phyloP scores from a whole-genome alignment of 1,140 invertebrate species.

The Temnothorax longispinosus region DNA sequence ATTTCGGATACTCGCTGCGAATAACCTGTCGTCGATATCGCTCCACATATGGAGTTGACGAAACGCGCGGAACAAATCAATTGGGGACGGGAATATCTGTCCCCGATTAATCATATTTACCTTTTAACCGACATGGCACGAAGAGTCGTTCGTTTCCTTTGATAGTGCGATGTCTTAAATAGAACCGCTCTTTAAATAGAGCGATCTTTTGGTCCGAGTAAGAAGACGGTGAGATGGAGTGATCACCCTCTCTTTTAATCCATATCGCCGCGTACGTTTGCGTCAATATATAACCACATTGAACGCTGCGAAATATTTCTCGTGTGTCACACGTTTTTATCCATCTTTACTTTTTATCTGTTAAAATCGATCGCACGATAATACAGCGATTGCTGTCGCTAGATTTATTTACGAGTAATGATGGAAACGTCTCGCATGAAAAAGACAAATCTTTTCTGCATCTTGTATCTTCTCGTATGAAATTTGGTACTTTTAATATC shows the following conservation, averaged over 20 bases:
- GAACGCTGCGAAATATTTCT: conserved; percentile 6
- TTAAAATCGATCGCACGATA: neutral
- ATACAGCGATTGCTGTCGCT: neutral
- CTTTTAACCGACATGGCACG: conserved; percentile 67
- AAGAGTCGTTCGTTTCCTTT: conserved; percentile 13
- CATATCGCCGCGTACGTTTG: neutral
- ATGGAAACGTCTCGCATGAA: neutral
- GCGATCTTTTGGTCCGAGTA: neutral
- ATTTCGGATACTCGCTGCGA: conserved; percentile 37
- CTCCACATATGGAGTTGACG: conserved; percentile 25
- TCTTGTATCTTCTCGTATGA: neutral
- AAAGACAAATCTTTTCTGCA: neutral
- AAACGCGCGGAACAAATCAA: conserved; percentile 4
- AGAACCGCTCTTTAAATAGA: conserved; percentile 36
- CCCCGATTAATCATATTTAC: conserved; percentile 71
- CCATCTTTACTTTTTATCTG: neutral
- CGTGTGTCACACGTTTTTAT: neutral
- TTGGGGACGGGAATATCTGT: conserved; percentile 8
- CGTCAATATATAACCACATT: neutral
- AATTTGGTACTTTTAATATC: neutral
- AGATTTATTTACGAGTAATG: neutral
- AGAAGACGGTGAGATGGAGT: neutral
- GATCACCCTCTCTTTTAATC: neutral
- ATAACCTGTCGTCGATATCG: conserved; percentile 45
- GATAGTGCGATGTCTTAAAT: conserved; percentile 20